Percentiles rank a stretch among this genome's conserved stretches.
Conservation (phyloP, 1,140 invertebrate genomes). For the Colletes gigas region DNA sequence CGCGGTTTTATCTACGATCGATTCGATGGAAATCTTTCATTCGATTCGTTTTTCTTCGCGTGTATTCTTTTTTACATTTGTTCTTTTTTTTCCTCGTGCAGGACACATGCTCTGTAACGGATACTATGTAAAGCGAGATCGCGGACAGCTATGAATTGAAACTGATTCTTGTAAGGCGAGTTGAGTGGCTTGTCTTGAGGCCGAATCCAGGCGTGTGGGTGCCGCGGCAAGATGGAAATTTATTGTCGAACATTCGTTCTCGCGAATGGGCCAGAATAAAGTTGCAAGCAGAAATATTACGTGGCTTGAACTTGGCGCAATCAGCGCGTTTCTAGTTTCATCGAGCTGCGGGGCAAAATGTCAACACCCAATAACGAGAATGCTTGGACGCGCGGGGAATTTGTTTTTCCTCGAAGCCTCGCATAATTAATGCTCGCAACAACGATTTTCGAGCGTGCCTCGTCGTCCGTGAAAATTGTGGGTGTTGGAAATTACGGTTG, state of each 20-base stretch:
- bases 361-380: conserved; percentile 10
- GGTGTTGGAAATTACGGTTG: not conserved
- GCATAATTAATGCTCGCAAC: not conserved
- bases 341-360: not conserved
- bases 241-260: conserved; percentile 30
- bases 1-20: conserved; percentile 18
- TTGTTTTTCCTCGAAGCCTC: not conserved
- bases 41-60: not conserved
- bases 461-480: not conserved
- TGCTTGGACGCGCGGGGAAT: not conserved
- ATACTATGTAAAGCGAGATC: conserved; percentile 34
- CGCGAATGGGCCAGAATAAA: conserved; percentile 37
- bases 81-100: not conserved
- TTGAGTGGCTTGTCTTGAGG: conserved; percentile 39
- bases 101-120: conserved; percentile 32
- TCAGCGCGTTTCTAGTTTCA: conserved; percentile 20
- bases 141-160: conserved; percentile 40
- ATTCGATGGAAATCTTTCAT: conserved; percentile 12
- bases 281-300: conserved; percentile 8
- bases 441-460: not conserved
- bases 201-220: conserved; percentile 48
- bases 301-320: conserved; percentile 5
- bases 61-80: too few species aligned
- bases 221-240: conserved; percentile 29
- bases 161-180: conserved; percentile 37